A percentile compares a stretch with the other conserved stretches of the same genome.
Evolutionary conservation across 2,888 invertebrate species (phyloP).

Genomic region (Saturnia japonica): DNA sequence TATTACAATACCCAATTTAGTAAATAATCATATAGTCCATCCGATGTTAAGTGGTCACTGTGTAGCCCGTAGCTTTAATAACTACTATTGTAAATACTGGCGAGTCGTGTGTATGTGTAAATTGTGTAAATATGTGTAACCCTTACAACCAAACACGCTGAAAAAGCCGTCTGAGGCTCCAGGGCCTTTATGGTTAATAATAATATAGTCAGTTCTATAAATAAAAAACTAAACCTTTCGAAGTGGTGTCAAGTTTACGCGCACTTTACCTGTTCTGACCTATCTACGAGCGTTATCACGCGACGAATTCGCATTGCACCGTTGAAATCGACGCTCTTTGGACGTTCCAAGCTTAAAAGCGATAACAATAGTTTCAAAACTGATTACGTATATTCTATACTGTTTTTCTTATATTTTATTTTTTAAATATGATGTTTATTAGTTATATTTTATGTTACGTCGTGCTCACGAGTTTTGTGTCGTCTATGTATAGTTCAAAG

Average conservation of each 20-base stretch:
- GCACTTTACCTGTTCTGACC: neutral
- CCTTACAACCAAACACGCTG: too few species aligned
- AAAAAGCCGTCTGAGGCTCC: too few species aligned
- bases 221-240: too few species aligned
- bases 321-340: constrained; percentile 23
- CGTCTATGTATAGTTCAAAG: constrained; percentile 50
- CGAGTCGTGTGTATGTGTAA: too few species aligned
- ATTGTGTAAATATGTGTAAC: too few species aligned
- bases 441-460: constrained; percentile 25
- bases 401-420: neutral
- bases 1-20: too few species aligned
- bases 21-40: too few species aligned
- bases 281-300: neutral
- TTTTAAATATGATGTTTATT: neutral
- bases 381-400: neutral
- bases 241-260: neutral
- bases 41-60: too few species aligned
- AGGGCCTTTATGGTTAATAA: too few species aligned
- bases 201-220: too few species aligned
- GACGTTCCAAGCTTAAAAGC: neutral
- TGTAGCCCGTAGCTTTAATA: too few species aligned
- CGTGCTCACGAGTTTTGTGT: constrained; percentile 32
- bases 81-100: too few species aligned
- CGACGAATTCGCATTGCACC: constrained; percentile 23
- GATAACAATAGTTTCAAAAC: constrained; percentile 4